Evolutionary conservation across 2,888 invertebrate genomes (phyloP), one percentile per base, ranked within the genome.

Genomic region (Erynnis tages): DNA sequence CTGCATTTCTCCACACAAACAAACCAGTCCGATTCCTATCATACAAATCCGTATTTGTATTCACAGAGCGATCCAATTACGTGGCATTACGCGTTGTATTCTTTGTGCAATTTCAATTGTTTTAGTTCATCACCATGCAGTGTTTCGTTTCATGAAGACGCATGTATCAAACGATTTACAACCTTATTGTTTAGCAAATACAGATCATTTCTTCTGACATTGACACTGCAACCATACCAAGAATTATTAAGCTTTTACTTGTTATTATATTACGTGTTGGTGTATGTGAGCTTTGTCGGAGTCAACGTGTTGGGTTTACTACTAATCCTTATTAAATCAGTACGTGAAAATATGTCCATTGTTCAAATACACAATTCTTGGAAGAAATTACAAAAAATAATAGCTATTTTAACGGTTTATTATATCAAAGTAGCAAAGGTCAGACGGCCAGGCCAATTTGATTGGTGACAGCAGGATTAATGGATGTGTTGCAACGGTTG

Each of bases 41-140:
- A 48, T 10, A 41, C 41, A 32, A 47, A 50, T 55, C 50, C 47
- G 25, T 17, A 54, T 57, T 55, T 53, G 57, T 55, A 55, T 53
- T 57, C 57, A 13, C 29, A 19, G 38, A n/a, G 23, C 40, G 16
- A 38, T 50, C 43, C 27, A 25, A 44, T 55, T 57, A 57, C 57
- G 53, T 52, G 55, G 53, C 44, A 44, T 45, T 54, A 54, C 47
- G 23, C 10, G 43, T 38, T 35, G 25, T 40, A 48, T 45, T 47
- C 32, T 13, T 54, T 45, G 48, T 37, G 35, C 38, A 21, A 54
- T 52, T 48, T 48, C 29, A 46, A 47, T 35, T 56, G 53, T 54
- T 56, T 47, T 47, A 47, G 37, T 37, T 47, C 27, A 47, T 27
- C 46, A 37, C 37, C 19, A 19, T 35, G 25, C 16, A 25, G 10